Conservation (phyloP, 92 coral and sea anemone genomes). For the Chrysogorgia sp. region DNA sequence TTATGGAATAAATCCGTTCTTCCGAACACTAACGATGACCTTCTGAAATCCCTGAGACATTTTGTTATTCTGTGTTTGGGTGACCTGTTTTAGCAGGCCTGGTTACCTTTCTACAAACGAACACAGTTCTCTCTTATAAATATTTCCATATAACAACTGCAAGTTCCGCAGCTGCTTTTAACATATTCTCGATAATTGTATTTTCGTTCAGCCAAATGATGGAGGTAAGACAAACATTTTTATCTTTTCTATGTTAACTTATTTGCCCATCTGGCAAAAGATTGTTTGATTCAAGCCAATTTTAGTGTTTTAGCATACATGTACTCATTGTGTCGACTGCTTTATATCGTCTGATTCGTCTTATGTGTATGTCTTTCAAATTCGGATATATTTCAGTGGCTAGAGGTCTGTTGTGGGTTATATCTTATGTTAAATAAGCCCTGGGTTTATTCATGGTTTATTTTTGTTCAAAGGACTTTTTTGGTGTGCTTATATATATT, state of each 20-base stretch:
- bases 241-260: not conserved
- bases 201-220: not conserved
- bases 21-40: too few species aligned
- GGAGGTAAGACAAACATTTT: not conserved
- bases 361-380: not conserved
- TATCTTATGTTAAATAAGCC: not conserved
- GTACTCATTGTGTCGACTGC: not conserved
- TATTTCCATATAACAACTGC: not conserved
- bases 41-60: not conserved
- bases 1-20: too few species aligned
- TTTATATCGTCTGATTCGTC: not conserved
- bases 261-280: not conserved
- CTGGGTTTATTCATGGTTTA: too few species aligned
- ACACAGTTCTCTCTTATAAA: not conserved
- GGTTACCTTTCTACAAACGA: not conserved
- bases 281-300: not conserved
- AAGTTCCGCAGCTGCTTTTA: not conserved
- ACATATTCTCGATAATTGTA: not conserved
- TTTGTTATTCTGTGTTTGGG: not conserved
- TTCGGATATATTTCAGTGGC: not conserved
- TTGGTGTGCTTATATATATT: too few species aligned
- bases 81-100: not conserved
- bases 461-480: too few species aligned
- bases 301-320: too few species aligned
- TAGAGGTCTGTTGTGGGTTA: not conserved